Base-by-base conservation (phyloP, 2,888 invertebrate genomes). In the Pachliopta kotzebuea region DNA sequence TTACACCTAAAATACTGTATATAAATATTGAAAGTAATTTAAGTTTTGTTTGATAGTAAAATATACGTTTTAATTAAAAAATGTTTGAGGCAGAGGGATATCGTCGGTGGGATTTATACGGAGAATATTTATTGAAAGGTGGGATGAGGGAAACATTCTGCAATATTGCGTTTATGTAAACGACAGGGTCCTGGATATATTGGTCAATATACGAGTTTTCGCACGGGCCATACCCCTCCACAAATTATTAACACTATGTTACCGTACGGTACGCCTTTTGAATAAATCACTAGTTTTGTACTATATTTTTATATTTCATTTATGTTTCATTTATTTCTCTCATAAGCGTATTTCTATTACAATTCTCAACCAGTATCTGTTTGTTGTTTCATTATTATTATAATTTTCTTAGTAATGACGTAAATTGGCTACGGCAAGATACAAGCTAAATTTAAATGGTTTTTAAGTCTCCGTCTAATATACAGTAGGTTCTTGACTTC, bases 201-300 rank as follows among this genome's bases (percentile, higher is more conserved):
- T 52, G 52, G 31, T 59, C 52, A 59, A 59, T 52, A 59, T 59
- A 31, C 52, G 20, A 58, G 26, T 52, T 52, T 52, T 52, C 29
- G 31, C 52, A 59, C 59, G 59, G 29, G 59, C 31, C 14, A 50
- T 59, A 21, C 31, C 21, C 21, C 29, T 29, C 59, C 29, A 52
- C 52, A 59, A 59, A 59, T 59, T 59, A 50, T 59, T 59, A 49
- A 59, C 59, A 52, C 23, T 21, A 52, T 21, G 21, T 52, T 45
- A 14, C 49, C 18, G 20, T 8, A 21, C 50, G 14, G 50, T 9
- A 52, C 50, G 50, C 50, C n/a, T 52, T 52, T 21, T 52, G 50
- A 52, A 52, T 52, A 52, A 23, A 52, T 21, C 50, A 52, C 14
- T 21, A 7, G 50, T 52, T 52, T 21, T 52, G n/a, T 52, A 21